Conservation (phyloP, 2,888 invertebrate genomes). For the Drosophila eohydei region DNA sequence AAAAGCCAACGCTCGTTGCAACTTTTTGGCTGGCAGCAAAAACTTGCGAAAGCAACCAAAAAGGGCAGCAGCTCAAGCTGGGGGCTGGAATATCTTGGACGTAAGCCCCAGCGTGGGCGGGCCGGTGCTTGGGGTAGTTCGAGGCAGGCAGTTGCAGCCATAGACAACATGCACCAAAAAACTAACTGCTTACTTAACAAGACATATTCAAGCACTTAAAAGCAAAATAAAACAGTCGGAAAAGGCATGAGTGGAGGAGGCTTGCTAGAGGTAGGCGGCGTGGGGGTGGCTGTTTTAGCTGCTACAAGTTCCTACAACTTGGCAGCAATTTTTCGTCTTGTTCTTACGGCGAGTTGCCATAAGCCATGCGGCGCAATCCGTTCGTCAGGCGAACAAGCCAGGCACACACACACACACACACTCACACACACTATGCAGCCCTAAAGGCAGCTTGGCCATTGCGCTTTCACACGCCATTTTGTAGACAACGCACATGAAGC, state of each 20-base stretch:
- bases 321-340: slow-evolving; percentile 13
- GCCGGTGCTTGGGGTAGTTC: background rate
- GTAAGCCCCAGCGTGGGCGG: background rate
- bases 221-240: slow-evolving; percentile 70
- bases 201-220: slow-evolving; percentile 81
- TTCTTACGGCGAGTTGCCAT: slow-evolving; percentile 23
- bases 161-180: slow-evolving; percentile 65
- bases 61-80: slow-evolving; percentile 20
- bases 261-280: background rate
- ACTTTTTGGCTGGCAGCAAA: slow-evolving; percentile 62
- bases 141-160: slow-evolving; percentile 15
- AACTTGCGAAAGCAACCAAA: slow-evolving; percentile 39
- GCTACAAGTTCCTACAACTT: slow-evolving; percentile 53
- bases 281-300: slow-evolving; percentile 19
- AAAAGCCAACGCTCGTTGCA: slow-evolving; percentile 59
- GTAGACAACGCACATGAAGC: slow-evolving; percentile 47
- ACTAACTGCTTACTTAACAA: slow-evolving; percentile 80
- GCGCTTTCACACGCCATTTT: slow-evolving; percentile 56
- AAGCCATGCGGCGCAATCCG: slow-evolving; percentile 53
- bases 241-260: background rate
- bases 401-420: slow-evolving; percentile 3
- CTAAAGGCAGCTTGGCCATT: slow-evolving; percentile 15
- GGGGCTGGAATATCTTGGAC: background rate
- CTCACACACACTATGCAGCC: background rate
- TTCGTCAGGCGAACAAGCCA: slow-evolving; percentile 38